phyloP scores from a whole-genome alignment of 2,888 invertebrate species.

The Blera fallax region DNA sequence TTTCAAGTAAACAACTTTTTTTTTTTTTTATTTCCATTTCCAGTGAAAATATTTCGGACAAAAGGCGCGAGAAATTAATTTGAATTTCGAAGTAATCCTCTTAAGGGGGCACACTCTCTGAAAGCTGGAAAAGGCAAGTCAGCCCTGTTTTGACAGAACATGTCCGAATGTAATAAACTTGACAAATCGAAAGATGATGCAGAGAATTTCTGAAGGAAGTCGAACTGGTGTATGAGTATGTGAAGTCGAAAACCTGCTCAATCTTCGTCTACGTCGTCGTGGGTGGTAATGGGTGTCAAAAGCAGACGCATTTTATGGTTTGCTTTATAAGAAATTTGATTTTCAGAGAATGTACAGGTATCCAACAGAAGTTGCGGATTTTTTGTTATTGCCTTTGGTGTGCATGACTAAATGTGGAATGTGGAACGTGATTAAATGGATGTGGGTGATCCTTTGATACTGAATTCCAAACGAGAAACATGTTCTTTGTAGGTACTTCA shows the following conservation, averaged over 20 bases:
- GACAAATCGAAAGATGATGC: conserved; percentile 30
- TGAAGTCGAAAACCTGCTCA: conserved; percentile 33
- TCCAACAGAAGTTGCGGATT: neutral
- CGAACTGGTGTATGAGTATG: neutral
- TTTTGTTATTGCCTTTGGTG: neutral
- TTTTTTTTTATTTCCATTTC: conserved; percentile 34
- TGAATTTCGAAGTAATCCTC: conserved; percentile 61
- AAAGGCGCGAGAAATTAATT: conserved; percentile 53
- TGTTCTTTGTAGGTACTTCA: no score
- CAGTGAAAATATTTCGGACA: conserved; percentile 29
- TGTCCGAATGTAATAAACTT: conserved; percentile 39
- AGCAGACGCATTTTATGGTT: conserved; percentile 13
- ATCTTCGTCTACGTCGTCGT: conserved; percentile 36
- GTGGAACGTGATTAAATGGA: neutral
- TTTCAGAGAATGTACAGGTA: neutral
- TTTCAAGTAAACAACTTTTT: conserved; percentile 70
- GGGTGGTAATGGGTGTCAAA: conserved; percentile 54
- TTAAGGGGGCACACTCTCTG: conserved; percentile 22
- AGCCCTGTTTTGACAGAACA: conserved; percentile 49
- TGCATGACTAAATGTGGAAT: neutral
- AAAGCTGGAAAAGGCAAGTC: neutral
- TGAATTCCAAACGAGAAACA: no score
- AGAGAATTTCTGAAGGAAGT: conserved; percentile 11
- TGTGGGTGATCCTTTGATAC: no score
- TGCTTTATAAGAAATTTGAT: neutral